Evolutionary conservation across 1,140 invertebrate genomes (phyloP).

Genomic region (Brachionus angularis): DNA sequence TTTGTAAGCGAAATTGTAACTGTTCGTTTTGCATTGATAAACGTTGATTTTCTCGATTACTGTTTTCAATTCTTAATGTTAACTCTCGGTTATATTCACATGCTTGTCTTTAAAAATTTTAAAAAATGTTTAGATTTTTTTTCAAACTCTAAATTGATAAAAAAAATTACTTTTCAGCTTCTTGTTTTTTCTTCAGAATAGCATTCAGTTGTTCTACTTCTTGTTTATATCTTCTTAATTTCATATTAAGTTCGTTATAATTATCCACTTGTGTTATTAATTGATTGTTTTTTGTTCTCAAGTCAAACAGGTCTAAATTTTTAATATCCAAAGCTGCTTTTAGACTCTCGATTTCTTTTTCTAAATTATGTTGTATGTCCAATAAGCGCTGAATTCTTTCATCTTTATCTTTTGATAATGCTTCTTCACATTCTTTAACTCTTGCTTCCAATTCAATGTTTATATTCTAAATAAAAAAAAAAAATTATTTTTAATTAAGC

Average conservation of each 20-base stretch:
- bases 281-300: slow-evolving; percentile 41
- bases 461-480: background rate
- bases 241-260: slow-evolving; percentile 42
- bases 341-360: slow-evolving; percentile 39
- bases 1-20: slow-evolving; percentile 31
- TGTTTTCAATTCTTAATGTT: slow-evolving; percentile 32
- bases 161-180: slow-evolving; percentile 17
- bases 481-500: background rate
- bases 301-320: slow-evolving; percentile 36
- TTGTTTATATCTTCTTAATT: slow-evolving; percentile 35
- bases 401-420: slow-evolving; percentile 39
- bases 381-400: slow-evolving; percentile 19
- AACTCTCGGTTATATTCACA: slow-evolving; percentile 9
- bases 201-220: slow-evolving; percentile 30
- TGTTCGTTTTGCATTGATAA: slow-evolving; percentile 43
- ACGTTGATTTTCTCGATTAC: slow-evolving; percentile 43
- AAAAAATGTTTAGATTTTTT: background rate
- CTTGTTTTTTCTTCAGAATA: slow-evolving; percentile 35
- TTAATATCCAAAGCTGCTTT: slow-evolving; percentile 36
- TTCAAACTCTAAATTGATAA: background rate
- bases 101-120: slow-evolving; percentile 7
- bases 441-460: background rate
- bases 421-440: slow-evolving; percentile 27
- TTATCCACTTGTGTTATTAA: slow-evolving; percentile 24
- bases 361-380: slow-evolving; percentile 13